Evolutionary conservation across 1,140 invertebrate genomes (phyloP), one percentile per base, ranked within the genome.

Genomic region (Psix sp.): DNA sequence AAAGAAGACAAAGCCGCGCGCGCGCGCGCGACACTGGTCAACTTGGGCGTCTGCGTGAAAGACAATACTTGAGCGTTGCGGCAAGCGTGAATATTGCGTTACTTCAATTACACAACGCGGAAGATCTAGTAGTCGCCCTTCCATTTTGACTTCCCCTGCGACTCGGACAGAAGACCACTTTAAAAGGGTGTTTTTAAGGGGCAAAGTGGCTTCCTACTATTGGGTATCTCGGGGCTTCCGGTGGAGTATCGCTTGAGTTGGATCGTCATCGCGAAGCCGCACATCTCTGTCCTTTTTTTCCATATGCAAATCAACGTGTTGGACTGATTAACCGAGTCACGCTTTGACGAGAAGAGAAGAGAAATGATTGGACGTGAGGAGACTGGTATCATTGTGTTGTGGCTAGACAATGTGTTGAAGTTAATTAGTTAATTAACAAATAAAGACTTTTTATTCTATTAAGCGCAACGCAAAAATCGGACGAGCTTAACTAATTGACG

Each of bases 1-100:
- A 38, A 45, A 13, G 9, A 40, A 40, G 49, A 54, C 40, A 48
- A 33, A 65, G 42, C 36, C 24, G 20, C 26, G 48, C 20, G 48
- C 45, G n/a, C 40, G 46, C 39, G 49, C 11, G 20, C 49, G 46
- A 38, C n/a, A n/a, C n/a, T n/a, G n/a, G n/a, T n/a, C n/a, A 43
- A 33, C 40, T 4, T 51, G 14, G 31, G 20, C 46, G 13, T n/a
- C 51, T 14, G 33, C 54, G 45, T 60, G 66, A 70, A 71, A 71
- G 57, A 62, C 57, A 71, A 71, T 71, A 62, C 66, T 35, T 39
- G 13, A 21, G 38, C 26, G 7, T 60, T 46, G 65, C 18, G 56
- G 49, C 42, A n/a, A 67, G 66, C 39, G 38, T 52, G 52, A 56
- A 70, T 70, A 72, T 72, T 59, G 68, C 59, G 45, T 72, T 72